These are phyloP conservation scores for Intellagama lesueurii DNA, from an alignment of 2,797 vertebrate genomes.

Conservation along the genomic window DNA sequence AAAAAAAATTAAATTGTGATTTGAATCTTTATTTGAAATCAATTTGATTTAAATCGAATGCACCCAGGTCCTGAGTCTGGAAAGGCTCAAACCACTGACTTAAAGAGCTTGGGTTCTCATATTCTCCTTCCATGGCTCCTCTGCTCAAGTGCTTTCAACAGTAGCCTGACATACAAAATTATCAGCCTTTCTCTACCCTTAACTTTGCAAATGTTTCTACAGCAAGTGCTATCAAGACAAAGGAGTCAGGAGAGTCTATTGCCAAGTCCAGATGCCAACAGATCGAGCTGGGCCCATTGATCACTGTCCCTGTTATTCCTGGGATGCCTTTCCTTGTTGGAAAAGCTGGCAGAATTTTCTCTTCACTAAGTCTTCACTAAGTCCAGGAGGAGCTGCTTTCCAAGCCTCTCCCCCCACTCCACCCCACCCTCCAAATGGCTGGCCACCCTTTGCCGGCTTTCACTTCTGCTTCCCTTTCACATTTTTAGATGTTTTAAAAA, in stretches of 20 bases:
- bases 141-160: background rate
- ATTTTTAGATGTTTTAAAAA: slow-evolving; percentile 72
- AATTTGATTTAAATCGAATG: too few relatives aligned
- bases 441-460: slow-evolving; percentile 59
- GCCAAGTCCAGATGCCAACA: background rate
- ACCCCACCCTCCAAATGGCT: slow-evolving; percentile 20
- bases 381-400: background rate
- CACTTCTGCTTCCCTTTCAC: slow-evolving; percentile 77
- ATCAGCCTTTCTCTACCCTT: too few relatives aligned
- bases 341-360: background rate
- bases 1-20: too few relatives aligned
- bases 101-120: too few relatives aligned
- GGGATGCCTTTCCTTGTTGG: background rate
- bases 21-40: too few relatives aligned
- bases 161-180: background rate
- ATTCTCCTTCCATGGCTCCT: background rate
- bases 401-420: background rate
- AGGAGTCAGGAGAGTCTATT: background rate
- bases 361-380: background rate
- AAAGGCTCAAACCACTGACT: too few relatives aligned
- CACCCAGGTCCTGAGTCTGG: background rate
- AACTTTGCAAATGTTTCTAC: background rate
- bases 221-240: too few relatives aligned
- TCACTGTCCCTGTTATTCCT: too few relatives aligned
- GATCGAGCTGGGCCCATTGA: too few relatives aligned